These are phyloP conservation scores for Mus pahari DNA, from an alignment of 2,113 vertebrate genomes.

Conservation along the genomic window DNA sequence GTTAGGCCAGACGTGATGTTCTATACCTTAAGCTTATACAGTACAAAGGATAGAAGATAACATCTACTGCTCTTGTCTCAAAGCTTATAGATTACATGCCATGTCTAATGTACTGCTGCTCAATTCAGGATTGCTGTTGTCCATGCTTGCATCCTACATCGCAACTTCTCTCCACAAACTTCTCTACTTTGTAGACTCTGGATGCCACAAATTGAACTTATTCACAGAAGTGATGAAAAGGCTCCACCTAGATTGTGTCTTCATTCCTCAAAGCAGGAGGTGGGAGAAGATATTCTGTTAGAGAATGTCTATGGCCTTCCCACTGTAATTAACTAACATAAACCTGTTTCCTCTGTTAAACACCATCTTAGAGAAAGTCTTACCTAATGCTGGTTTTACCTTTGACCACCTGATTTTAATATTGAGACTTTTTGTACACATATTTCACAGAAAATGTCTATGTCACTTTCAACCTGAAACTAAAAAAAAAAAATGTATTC, in stretches of 20 bases:
- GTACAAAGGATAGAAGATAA: background rate
- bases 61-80: background rate
- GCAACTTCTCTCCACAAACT: background rate
- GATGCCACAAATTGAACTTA: background rate
- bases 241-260: background rate
- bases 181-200: background rate
- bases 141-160: background rate
- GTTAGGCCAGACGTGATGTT: background rate
- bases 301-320: background rate
- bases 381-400: background rate
- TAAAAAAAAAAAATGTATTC: background rate
- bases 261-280: background rate
- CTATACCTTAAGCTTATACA: background rate
- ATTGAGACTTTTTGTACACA: background rate
- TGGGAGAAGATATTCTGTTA: background rate
- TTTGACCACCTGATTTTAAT: background rate
- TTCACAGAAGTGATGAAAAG: background rate
- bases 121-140: background rate
- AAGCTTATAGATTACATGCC: background rate
- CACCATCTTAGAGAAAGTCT: background rate
- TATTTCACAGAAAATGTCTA: background rate
- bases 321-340: background rate
- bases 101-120: constrained; percentile 17
- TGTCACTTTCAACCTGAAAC: background rate
- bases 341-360: background rate